Base-by-base conservation (phyloP, 2,113 vertebrate species). In the Eclectus roratus region DNA sequence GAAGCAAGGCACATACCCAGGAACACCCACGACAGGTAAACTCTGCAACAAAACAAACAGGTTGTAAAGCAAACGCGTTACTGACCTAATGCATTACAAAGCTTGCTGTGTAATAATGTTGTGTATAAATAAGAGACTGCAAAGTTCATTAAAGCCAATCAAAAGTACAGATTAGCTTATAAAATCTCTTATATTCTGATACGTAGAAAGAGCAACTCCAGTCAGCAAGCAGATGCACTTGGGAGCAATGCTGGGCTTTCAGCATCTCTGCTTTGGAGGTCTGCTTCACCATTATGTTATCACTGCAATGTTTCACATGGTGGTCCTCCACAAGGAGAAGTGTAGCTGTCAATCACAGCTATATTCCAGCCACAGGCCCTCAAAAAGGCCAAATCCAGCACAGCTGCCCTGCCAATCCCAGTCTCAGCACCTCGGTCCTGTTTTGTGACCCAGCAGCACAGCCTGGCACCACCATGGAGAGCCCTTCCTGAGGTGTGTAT, bases 111-210 rank as follows among this genome's bases (percentile, higher is more conserved):
- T 73, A 82, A 91, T 80, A 89, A 84, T 35, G 39, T 71, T 10
- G 3, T 1, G 0, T 69, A 88, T 83, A 91, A 94, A 91, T 93
- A 94, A 85, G 61, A 29, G 87, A 70, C 87, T 80, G 74, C 78
- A 93, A 70, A 93, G 91, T 88, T 70, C 94, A 93, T 91, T 96
- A 91, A 93, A 95, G 76, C 82, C 35, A 95, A 95, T 97, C 95
- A 94, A 73, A 96, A 90, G 47, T 85, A 93, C 86, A 33, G 93
- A 95, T 91, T 85, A 94, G 33, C 24, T 80, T 56, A 73, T 95
- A 83, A 94, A 96, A 85, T 55, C 68, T 80, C 76, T 53, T 64
- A 2, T 43, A 55, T 31, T 77, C 74, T 35, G 31, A 69, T 68
- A 68, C 28, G 8, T 1, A 4, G 83, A n/a, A 63, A 91, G 10